Conservation (phyloP, 2,888 invertebrate species). For the Cepaea hortensis region DNA sequence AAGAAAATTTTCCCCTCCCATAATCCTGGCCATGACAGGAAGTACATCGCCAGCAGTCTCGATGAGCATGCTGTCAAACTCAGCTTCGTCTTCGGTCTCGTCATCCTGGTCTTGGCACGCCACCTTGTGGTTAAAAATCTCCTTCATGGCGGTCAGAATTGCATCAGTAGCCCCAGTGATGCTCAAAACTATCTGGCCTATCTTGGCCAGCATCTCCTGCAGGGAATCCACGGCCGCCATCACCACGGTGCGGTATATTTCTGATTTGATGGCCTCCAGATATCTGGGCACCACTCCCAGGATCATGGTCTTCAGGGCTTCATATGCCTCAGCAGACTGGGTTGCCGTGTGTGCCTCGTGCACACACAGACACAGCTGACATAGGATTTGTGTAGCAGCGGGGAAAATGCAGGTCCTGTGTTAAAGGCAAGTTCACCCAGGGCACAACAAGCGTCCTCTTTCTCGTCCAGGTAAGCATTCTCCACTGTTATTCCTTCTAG, state of each 20-base stretch:
- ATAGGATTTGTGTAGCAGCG: slow-evolving; percentile 83
- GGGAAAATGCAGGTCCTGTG: slow-evolving; percentile 78
- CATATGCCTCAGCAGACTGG: slow-evolving; percentile 72
- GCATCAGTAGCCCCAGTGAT: slow-evolving; percentile 80
- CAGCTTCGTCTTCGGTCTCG: slow-evolving; percentile 82
- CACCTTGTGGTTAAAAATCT: slow-evolving; percentile 59
- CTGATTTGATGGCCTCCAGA: too few species aligned
- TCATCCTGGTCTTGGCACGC: slow-evolving; percentile 76
- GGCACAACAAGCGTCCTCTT: too few species aligned
- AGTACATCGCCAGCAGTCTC: slow-evolving; percentile 87
- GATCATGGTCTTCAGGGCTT: too few species aligned
- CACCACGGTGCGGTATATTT: slow-evolving; percentile 80
- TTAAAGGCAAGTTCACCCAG: too few species aligned
- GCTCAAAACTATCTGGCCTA: slow-evolving; percentile 81
- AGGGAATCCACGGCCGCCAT: slow-evolving; percentile 83
- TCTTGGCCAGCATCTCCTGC: slow-evolving; percentile 81
- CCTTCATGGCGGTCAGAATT: slow-evolving; percentile 72
- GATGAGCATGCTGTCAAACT: slow-evolving; percentile 84
- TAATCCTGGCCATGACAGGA: slow-evolving; percentile 80
- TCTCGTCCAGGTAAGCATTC: too few species aligned
- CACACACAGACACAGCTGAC: slow-evolving; percentile 49
- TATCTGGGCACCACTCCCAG: too few species aligned
- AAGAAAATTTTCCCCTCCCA: too few species aligned
- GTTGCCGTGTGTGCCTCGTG: slow-evolving; percentile 80
- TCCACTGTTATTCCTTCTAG: too few species aligned